Evolutionary conservation across 2,797 vertebrate species (phyloP).

Genomic region (Eurystomus glaucurus): DNA sequence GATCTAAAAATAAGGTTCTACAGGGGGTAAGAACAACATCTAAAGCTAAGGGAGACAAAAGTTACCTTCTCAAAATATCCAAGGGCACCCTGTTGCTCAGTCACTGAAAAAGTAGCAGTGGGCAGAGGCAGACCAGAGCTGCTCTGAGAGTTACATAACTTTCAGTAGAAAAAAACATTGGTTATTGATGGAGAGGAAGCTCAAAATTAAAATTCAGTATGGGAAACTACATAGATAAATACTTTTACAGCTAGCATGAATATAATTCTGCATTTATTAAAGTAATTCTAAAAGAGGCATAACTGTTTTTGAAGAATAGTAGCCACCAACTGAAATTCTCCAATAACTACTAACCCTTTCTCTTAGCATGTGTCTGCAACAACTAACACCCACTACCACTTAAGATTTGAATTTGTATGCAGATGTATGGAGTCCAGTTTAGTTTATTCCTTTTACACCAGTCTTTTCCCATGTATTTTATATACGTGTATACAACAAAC

Average conservation of each 20-base stretch:
- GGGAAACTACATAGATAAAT: neutral
- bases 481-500: neutral
- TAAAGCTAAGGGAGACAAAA: constrained; percentile 12
- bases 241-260: constrained; percentile 11
- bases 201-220: neutral
- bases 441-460: neutral
- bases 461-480: neutral
- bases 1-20: constrained; percentile 44
- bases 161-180: constrained; percentile 47
- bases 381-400: neutral
- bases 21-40: neutral
- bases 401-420: neutral
- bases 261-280: neutral
- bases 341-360: neutral
- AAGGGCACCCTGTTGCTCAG: constrained; percentile 36
- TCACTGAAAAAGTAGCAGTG: constrained; percentile 65
- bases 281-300: neutral
- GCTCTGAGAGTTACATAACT: constrained; percentile 64
- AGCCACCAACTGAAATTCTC: neutral
- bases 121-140: constrained; percentile 68
- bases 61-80: constrained; percentile 69
- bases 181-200: constrained; percentile 41
- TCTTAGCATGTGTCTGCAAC: neutral
- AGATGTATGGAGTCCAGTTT: neutral
- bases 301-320: neutral